Evolutionary conservation across 2,888 invertebrate genomes (phyloP).

Genomic region (Altica lythri): DNA sequence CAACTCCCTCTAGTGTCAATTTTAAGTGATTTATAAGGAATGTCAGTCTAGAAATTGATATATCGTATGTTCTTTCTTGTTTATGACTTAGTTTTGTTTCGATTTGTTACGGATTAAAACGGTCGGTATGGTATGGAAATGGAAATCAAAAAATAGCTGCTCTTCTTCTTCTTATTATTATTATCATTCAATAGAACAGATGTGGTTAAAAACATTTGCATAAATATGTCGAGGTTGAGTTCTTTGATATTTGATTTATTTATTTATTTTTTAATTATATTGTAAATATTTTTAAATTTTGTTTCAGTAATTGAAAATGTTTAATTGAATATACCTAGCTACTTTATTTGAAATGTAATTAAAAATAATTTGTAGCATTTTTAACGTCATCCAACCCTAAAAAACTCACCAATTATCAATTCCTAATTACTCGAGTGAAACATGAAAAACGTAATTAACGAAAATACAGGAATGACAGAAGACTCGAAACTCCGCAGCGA

Average conservation of each 20-base stretch:
- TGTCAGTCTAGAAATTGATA: conserved; percentile 44
- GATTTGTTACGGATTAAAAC: conserved; percentile 45
- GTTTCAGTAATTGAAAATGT: neutral
- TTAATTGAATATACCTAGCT: too few relatives aligned
- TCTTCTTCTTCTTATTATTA: too few relatives aligned
- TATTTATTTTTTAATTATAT: too few relatives aligned
- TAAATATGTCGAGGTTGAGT: conserved; percentile 40
- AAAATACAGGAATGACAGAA: conserved; percentile 43
- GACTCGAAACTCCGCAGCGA: conserved; percentile 35
- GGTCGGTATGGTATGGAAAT: conserved; percentile 38
- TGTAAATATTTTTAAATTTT: neutral
- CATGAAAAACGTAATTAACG: conserved; percentile 44
- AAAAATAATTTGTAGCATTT: conserved; percentile 36
- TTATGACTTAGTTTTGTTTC: conserved; percentile 44
- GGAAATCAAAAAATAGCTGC: too few relatives aligned
- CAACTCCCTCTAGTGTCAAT: conserved; percentile 45
- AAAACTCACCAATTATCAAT: conserved; percentile 32
- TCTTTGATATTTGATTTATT: too few relatives aligned
- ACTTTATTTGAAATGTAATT: too few relatives aligned
- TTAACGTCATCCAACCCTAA: conserved; percentile 6
- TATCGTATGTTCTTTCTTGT: conserved; percentile 42
- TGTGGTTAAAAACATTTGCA: conserved; percentile 38
- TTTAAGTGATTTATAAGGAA: conserved; percentile 47
- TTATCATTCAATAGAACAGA: too few relatives aligned
- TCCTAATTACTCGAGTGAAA: conserved; percentile 41